Evolutionary conservation across 2,888 invertebrate species (phyloP), one percentile per base, ranked within the genome.

Genomic region (Lasioglossum leucozonium): DNA sequence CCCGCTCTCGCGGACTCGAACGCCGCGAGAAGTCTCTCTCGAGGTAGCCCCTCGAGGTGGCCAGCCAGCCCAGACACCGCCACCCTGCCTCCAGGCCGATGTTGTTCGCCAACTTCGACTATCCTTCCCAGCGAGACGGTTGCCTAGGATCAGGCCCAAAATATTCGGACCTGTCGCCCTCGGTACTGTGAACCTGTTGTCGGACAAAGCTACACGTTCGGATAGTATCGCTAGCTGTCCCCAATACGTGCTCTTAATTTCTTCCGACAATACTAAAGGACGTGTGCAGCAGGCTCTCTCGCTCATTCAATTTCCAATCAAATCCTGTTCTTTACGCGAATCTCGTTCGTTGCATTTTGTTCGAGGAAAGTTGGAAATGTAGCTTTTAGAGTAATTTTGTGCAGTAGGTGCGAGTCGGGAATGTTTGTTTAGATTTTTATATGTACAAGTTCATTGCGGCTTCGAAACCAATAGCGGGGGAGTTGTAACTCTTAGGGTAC

Each of bases 61-160:
- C 79, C 67, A 65, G 34, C 69, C 72, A 67, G 37, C 34, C 73
- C 37, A 44, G 37, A 42, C 34, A 51, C 30, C 51, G 79, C 65
- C 62, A 81, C 81, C 77, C 73, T 67, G 79, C 76, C 77, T 71
- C 72, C 30, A 72, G 69, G 69, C 77, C 30, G 58, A 62, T 78
- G 71, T 58, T 51, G 42, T 74, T 83, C 78, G 76, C 69, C 78
- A 79, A 78, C 77, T 82, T 83, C 81, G 87, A 82, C 81, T 85
- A 69, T 82, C 34, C 47, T 22, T 51, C 8, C 65, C 65, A 34
- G 30, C 18, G 65, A 62, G 30, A 22, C 22, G 51, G 22, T 51
- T 22, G 51, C 51, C 51, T 51, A 51, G 51, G 51, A 51, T 51
- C 51, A 3, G 51, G 22, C 22, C 51, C 22, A n/a, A n/a, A 51